Conservation (phyloP, 2,797 vertebrate genomes). For the Lerista edwardsae region DNA sequence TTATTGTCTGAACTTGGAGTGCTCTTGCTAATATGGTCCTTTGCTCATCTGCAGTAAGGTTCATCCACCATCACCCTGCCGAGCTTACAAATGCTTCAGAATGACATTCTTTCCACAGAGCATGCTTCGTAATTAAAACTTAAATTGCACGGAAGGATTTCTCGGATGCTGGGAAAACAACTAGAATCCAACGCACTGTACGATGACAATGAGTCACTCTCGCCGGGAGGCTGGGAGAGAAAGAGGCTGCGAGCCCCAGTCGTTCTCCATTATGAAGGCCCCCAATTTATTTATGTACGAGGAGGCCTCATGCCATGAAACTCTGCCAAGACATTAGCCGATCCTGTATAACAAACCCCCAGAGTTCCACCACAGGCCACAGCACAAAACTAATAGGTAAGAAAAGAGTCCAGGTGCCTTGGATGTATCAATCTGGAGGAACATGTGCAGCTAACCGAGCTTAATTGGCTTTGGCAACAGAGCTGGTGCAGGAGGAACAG, state of each 20-base stretch:
- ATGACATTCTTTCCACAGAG: neutral
- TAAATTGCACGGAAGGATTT: neutral
- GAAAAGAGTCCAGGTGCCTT: slow-evolving; percentile 15
- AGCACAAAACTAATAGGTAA: neutral
- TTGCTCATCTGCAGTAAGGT: neutral
- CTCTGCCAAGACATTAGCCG: slow-evolving; percentile 15
- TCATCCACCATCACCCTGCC: neutral
- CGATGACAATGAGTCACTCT: neutral
- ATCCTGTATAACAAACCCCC: slow-evolving; percentile 10
- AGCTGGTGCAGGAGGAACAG: neutral
- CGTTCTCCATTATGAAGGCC: neutral
- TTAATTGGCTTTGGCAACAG: slow-evolving; percentile 27
- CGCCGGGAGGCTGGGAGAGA: neutral
- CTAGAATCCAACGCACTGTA: neutral
- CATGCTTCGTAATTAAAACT: neutral
- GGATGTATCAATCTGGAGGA: neutral
- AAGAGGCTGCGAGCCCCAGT: neutral
- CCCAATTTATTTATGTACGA: slow-evolving; percentile 10
- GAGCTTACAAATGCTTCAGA: neutral
- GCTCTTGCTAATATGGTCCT: neutral
- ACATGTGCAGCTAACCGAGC: neutral
- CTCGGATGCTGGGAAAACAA: neutral
- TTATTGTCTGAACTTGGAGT: neutral
- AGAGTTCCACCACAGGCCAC: neutral
- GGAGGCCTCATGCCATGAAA: neutral